Evolutionary conservation across 2,797 vertebrate genomes (phyloP).

Genomic region (Lophotriccus pileatus): DNA sequence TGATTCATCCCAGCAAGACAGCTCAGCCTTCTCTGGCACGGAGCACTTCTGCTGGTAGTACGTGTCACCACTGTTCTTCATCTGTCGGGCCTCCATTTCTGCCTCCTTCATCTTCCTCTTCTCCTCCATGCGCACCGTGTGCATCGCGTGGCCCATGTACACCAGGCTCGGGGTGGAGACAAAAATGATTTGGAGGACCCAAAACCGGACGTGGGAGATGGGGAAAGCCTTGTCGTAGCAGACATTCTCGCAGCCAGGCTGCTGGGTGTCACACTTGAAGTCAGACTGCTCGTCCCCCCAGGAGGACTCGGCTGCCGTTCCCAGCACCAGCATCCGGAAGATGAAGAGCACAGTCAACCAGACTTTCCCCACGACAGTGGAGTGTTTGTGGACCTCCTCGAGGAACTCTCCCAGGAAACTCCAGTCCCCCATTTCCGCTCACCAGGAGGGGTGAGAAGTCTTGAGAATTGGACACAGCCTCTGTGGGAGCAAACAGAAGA

Average conservation of each 20-base stretch:
- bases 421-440: slow-evolving; percentile 93
- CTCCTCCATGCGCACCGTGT: slow-evolving; percentile 89
- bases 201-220: slow-evolving; percentile 96
- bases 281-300: slow-evolving; percentile 98
- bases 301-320: slow-evolving; percentile 93
- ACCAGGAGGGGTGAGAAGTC: neutral
- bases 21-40: slow-evolving; percentile 67
- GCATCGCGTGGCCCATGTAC: slow-evolving; percentile 97
- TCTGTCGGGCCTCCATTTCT: slow-evolving; percentile 67
- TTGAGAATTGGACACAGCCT: neutral
- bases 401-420: slow-evolving; percentile 95
- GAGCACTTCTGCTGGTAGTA: slow-evolving; percentile 79
- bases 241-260: slow-evolving; percentile 95
- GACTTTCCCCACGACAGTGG: slow-evolving; percentile 95
- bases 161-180: slow-evolving; percentile 95
- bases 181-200: slow-evolving; percentile 98
- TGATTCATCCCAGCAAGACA: slow-evolving; percentile 68
- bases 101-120: slow-evolving; percentile 81
- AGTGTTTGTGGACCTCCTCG: slow-evolving; percentile 97
- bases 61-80: neutral
- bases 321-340: slow-evolving; percentile 96
- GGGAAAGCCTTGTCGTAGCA: slow-evolving; percentile 97
- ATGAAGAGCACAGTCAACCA: slow-evolving; percentile 97
- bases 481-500: slow-evolving; percentile 41
- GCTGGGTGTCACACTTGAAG: slow-evolving; percentile 92